phyloP scores from a whole-genome alignment of 2,797 vertebrate species.

The Hippopotamyrus pictus region DNA sequence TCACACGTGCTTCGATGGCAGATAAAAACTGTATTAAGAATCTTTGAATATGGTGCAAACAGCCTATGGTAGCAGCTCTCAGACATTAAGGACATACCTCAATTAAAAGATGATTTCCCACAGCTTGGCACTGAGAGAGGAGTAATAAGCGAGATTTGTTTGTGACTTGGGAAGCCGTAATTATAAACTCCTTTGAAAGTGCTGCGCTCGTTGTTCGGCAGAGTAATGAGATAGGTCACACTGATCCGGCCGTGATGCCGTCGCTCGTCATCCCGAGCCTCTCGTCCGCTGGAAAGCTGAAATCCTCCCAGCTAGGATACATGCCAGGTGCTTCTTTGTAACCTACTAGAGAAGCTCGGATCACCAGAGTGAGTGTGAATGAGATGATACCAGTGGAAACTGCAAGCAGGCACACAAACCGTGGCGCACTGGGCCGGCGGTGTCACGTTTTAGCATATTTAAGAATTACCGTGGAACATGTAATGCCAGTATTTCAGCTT shows the following conservation, averaged over 20 bases:
- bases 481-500: neutral
- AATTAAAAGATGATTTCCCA: slow-evolving; percentile 54
- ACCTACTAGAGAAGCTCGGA: neutral
- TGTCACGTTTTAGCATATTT: neutral
- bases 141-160: slow-evolving; percentile 59
- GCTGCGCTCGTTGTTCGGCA: slow-evolving; percentile 48
- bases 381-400: slow-evolving; percentile 4
- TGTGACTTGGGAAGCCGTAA: slow-evolving; percentile 55
- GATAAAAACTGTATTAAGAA: slow-evolving; percentile 62
- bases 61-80: slow-evolving; percentile 41
- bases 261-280: slow-evolving; percentile 51
- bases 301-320: slow-evolving; percentile 34
- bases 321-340: slow-evolving; percentile 24
- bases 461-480: neutral
- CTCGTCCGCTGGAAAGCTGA: slow-evolving; percentile 45
- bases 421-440: neutral
- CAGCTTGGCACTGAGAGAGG: slow-evolving; percentile 34
- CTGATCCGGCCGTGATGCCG: slow-evolving; percentile 62
- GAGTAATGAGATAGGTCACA: slow-evolving; percentile 57
- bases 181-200: slow-evolving; percentile 57
- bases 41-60: slow-evolving; percentile 50
- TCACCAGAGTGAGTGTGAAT: slow-evolving; percentile 6
- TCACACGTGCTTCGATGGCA: slow-evolving; percentile 45
- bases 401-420: neutral
- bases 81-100: slow-evolving; percentile 53